Evolutionary conservation across 2,113 vertebrate genomes (phyloP).

Genomic region (Callospermophilus lateralis): DNA sequence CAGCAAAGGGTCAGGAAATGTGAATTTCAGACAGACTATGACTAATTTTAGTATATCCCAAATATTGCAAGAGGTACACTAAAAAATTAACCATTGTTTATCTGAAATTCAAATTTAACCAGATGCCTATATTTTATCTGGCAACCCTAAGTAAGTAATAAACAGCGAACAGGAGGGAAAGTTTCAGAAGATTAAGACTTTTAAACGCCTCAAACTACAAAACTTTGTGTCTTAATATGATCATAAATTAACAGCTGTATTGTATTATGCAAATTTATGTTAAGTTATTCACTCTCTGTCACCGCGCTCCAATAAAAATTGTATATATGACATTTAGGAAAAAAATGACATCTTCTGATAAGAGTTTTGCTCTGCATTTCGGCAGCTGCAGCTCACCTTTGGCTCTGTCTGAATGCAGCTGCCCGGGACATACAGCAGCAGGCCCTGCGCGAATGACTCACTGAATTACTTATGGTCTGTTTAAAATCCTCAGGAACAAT

Average conservation of each 20-base stretch:
- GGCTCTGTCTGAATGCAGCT: accelerated
- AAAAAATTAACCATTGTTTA: not conserved
- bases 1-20: not conserved
- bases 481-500: not conserved
- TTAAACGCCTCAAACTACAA: constrained; percentile 85
- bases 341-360: constrained; percentile 88
- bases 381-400: constrained; percentile 77
- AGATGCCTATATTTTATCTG: constrained; percentile 60
- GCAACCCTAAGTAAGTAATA: constrained; percentile 78
- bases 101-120: constrained; percentile 61
- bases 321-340: constrained; percentile 87
- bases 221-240: constrained; percentile 87
- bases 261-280: constrained; percentile 91
- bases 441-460: not conserved
- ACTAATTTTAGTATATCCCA: constrained; percentile 2
- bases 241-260: constrained; percentile 89
- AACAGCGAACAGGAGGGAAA: constrained; percentile 81
- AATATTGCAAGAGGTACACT: not conserved
- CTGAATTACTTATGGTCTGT: not conserved
- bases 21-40: not conserved
- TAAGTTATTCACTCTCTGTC: constrained; percentile 89
- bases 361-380: constrained; percentile 83
- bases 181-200: constrained; percentile 79
- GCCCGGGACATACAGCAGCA: accelerated
- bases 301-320: constrained; percentile 88